phyloP scores from a whole-genome alignment of 2,113 vertebrate genomes.

The Crotalus helleri region DNA sequence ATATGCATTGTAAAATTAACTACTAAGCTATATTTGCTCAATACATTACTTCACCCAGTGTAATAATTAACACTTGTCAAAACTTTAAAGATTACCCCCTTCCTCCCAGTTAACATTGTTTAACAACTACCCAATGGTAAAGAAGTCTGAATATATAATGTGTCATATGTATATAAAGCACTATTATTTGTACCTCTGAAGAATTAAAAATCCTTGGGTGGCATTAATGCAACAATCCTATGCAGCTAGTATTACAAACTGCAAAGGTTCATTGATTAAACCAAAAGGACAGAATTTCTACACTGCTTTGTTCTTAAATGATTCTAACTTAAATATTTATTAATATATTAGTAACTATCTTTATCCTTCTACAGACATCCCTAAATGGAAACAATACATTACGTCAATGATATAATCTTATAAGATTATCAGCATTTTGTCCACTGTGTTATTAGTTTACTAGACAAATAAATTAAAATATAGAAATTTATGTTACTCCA shows the following conservation, averaged over 20 bases:
- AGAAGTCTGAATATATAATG: constrained; percentile 62
- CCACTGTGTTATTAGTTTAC: constrained; percentile 53
- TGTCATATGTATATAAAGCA: constrained; percentile 60
- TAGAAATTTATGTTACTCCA: constrained; percentile 13
- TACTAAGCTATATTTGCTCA: not conserved
- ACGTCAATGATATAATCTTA: constrained; percentile 50
- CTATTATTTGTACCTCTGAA: constrained; percentile 66
- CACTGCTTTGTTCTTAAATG: constrained; percentile 64
- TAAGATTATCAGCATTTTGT: constrained; percentile 47
- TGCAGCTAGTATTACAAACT: constrained; percentile 74
- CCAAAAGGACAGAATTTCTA: constrained; percentile 66
- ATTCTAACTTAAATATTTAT: constrained; percentile 76
- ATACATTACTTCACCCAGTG: not conserved
- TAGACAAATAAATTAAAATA: constrained; percentile 40
- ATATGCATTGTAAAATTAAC: not conserved
- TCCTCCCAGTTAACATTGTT: constrained; percentile 17
- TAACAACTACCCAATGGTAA: constrained; percentile 11
- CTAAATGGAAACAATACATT: constrained; percentile 60
- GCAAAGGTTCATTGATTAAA: constrained; percentile 71
- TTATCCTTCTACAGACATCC: constrained; percentile 60
- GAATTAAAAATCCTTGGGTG: constrained; percentile 68
- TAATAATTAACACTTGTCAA: not conserved
- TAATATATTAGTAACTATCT: constrained; percentile 72
- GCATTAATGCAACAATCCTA: constrained; percentile 70
- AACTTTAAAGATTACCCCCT: constrained; percentile 40